These are phyloP conservation scores for Ciconia nigra DNA, from an alignment of 2,797 vertebrate species.

Conservation along the genomic window DNA sequence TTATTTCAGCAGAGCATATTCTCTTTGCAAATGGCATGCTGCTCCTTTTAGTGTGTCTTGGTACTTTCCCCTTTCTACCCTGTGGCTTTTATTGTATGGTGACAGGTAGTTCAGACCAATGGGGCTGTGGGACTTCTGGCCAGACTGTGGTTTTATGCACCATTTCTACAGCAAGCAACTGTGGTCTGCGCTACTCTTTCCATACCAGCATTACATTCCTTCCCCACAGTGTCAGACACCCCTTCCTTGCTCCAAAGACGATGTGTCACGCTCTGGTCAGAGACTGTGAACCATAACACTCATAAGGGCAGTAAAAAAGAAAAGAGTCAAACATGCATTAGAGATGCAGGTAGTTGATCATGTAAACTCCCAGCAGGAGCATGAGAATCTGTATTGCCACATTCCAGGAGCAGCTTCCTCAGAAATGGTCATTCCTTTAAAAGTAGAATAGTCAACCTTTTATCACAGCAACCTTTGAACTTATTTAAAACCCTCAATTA, in stretches of 20 bases:
- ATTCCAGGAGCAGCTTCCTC: neutral
- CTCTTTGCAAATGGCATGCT: neutral
- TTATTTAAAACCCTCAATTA: neutral
- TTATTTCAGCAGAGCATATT: neutral
- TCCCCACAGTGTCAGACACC: neutral
- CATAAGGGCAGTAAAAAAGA: neutral
- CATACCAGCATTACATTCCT: neutral
- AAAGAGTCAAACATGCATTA: neutral
- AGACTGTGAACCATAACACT: neutral
- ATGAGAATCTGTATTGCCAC: neutral
- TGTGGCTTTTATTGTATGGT: neutral
- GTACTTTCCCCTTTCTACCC: neutral
- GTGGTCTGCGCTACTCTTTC: neutral
- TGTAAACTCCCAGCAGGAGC: neutral
- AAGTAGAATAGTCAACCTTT: neutral
- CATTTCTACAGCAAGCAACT: neutral
- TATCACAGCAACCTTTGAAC: neutral
- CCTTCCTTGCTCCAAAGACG: neutral
- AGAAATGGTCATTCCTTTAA: neutral
- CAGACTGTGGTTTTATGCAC: neutral
- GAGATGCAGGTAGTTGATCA: neutral
- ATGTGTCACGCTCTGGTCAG: neutral
- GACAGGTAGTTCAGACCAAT: neutral
- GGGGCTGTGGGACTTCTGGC: neutral
- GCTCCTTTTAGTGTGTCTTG: neutral